These are phyloP conservation scores for Pteronotus mesoamericanus DNA, from an alignment of 2,797 vertebrate genomes.

Conservation along the genomic window DNA sequence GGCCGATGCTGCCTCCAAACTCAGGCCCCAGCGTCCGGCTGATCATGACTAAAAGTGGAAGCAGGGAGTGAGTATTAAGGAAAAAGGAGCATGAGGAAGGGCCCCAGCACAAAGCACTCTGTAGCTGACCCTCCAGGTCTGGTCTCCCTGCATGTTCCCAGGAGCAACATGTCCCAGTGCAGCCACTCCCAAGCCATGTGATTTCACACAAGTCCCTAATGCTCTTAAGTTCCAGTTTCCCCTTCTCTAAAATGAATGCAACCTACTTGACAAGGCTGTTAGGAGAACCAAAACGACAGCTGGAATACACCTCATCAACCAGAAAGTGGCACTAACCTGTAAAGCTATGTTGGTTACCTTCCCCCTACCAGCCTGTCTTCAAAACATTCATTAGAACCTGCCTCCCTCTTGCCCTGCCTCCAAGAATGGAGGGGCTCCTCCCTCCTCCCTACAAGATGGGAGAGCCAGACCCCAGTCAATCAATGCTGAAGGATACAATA, in stretches of 20 bases:
- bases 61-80: constrained; percentile 60
- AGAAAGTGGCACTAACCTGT: not conserved
- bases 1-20: constrained; percentile 94
- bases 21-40: constrained; percentile 93
- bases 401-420: not conserved
- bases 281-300: not conserved
- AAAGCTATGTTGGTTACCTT: not conserved
- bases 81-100: constrained; percentile 23
- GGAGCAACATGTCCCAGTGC: rapidly evolving
- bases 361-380: not conserved
- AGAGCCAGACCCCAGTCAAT: not conserved
- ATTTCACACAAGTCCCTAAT: not conserved
- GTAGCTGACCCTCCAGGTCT: not conserved
- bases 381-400: not conserved
- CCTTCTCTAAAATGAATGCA: not conserved
- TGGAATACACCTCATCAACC: not conserved
- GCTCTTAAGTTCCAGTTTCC: not conserved
- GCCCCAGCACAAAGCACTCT: not conserved
- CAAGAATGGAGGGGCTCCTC: not conserved
- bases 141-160: not conserved
- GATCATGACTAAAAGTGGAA: constrained; percentile 89
- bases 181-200: not conserved
- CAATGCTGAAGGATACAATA: constrained; percentile 90
- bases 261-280: not conserved
- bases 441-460: not conserved